phyloP scores from a whole-genome alignment of 2,113 vertebrate species.

The Labeo rohita region DNA sequence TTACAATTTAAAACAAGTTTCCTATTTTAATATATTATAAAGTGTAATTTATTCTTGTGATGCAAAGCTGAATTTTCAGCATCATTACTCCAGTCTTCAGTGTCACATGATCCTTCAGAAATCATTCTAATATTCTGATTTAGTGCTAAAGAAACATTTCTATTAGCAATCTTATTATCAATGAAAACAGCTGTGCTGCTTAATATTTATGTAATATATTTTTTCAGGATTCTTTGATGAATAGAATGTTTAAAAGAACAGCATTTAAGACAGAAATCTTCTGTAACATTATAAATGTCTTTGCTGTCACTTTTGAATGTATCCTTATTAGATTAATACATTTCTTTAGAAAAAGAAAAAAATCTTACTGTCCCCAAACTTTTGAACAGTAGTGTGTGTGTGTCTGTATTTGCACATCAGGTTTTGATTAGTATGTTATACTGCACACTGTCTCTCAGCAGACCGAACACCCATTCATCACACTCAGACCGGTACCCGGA shows the following conservation, averaged over 20 bases:
- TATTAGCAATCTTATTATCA: background rate
- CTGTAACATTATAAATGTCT: background rate
- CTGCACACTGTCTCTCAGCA: conserved; percentile 25
- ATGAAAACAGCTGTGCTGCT: background rate
- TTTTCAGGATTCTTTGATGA: background rate
- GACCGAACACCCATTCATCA: conserved; percentile 12
- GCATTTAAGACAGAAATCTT: background rate
- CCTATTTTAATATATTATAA: too few relatives aligned
- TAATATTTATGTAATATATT: too few relatives aligned
- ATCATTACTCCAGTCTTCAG: too few relatives aligned
- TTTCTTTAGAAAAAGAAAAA: background rate
- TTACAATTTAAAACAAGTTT: background rate
- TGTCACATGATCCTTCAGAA: too few relatives aligned
- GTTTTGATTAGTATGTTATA: conserved; percentile 40
- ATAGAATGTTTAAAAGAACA: background rate
- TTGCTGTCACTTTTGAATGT: background rate
- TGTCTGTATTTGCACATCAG: conserved; percentile 35
- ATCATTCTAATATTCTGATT: background rate
- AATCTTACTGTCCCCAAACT: background rate
- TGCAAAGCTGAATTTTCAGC: too few relatives aligned
- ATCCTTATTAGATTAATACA: background rate
- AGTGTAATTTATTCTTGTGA: too few relatives aligned
- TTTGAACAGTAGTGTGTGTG: background rate
- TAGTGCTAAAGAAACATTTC: background rate
- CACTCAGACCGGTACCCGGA: conserved; percentile 16